Evolutionary conservation across 2,113 vertebrate genomes (phyloP), one percentile per base, ranked within the genome.

Genomic region (Puffinus mauretanicus): DNA sequence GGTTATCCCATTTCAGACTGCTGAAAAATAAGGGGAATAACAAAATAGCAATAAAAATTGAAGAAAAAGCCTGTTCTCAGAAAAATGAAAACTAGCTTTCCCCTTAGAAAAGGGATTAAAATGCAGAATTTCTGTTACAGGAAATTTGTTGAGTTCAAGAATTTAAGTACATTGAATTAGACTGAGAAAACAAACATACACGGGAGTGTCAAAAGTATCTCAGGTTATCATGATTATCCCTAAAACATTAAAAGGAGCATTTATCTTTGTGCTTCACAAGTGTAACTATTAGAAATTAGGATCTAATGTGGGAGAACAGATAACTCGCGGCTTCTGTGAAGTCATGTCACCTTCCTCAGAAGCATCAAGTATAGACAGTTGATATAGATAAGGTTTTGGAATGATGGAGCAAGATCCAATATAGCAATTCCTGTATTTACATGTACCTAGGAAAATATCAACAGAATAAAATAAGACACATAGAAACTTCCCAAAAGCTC

Each of bases 161-260:
- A 77, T 60, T 67, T 40, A 65, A 52, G 22, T 62, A 17, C 16
- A n/a, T 32, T 81, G 18, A 73, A 89, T 61, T 16, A 70, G 16
- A 10, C 13, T 38, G 46, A 72, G 38, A 69, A 82, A 57, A 44
- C 2, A 86, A 84, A 76, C 25, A 52, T 7, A 4, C 51, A 69
- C 2, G 0, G 15, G 40, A 52, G 8, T 89, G 52, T 22, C 6
- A 78, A 27, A 20, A 90, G 6, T 34, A 65, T n/a, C 17, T 87
- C 57, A 5, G 13, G 8, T 16, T 51, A 52, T 89, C 22, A 47
- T n/a, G 36, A 70, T 49, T 54, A 75, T 5, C 13, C 8, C 10
- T 1, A 0, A 22, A 72, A 46, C 1, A 0, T 42, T 80, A 54
- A 62, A 90, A 94, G 24, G 3, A 79, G 3, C 2, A 12, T 64